Evolutionary conservation across 1,140 invertebrate genomes (phyloP), one percentile per base, ranked within the genome.

Genomic region (Anoplolepis gracilipes): DNA sequence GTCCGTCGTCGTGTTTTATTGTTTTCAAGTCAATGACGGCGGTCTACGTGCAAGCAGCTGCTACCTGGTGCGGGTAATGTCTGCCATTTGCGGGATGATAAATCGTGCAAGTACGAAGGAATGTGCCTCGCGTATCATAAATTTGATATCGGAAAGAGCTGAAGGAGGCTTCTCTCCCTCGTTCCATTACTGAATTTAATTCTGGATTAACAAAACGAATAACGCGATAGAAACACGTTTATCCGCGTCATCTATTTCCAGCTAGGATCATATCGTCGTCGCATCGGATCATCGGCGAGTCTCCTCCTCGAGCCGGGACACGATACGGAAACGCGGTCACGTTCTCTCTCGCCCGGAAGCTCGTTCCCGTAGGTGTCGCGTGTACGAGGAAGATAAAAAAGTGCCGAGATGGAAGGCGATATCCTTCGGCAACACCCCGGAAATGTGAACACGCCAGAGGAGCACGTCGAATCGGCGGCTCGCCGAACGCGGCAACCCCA

Each of bases 381-480:
- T 86, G 87, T 65, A 81, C 70, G 73, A 72, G 11, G 39, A 81
- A 59, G 84, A 88, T 88, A 86, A 89, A 88, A 81, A 88, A 88
- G 69, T 39, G 49, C 19, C 30, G 64, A 64, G 59, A 88, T 77
- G 87, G 84, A 89, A 86, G 79, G 67, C 72, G 53, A 81, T 70
- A 88, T 81, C 59, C 76, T 42, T 55, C 8, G 59, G 76, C 72
- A 75, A 89, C 87, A 88, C 84, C 88, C 88, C 87, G 88, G 88
- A 89, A 86, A 53, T 57, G 61, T 13, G 84, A 49, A 49, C 69
- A 11, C 57, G 65, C 49, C 62, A 61, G 46, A 57, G 46, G 30
- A 81, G 84, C 84, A 25, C 57, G 59, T 81, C 84, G 75, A 87
- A 79, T 79, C 53, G 76, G n/a, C n/a, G n/a, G 61, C 77, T 78